phyloP scores from a whole-genome alignment of 2,113 vertebrate species.

The Dicaeum eximium region DNA sequence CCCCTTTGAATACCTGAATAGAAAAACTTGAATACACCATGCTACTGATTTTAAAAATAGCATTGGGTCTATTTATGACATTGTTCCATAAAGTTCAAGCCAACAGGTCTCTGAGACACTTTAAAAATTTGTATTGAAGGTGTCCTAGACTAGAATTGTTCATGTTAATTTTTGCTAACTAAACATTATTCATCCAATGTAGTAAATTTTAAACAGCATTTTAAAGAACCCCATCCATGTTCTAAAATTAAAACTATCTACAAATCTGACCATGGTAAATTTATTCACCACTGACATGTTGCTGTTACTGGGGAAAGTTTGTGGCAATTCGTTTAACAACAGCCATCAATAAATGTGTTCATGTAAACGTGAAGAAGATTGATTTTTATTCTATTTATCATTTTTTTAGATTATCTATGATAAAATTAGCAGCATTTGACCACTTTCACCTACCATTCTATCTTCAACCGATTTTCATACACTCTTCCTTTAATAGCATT shows the following conservation, averaged over 20 bases:
- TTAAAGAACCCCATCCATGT: neutral
- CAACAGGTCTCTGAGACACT: neutral
- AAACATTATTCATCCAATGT: neutral
- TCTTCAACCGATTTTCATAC: conserved; percentile 70
- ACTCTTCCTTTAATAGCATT: conserved; percentile 67
- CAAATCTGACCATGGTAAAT: neutral
- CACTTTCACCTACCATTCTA: conserved; percentile 71
- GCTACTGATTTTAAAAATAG: neutral
- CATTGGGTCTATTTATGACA: neutral
- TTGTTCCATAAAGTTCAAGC: neutral
- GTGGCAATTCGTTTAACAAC: neutral
- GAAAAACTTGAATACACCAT: neutral
- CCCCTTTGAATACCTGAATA: conserved; percentile 41
- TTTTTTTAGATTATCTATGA: neutral
- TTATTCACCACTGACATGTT: neutral
- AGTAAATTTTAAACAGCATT: neutral
- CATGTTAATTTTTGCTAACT: neutral
- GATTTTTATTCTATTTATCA: neutral
- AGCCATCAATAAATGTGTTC: neutral
- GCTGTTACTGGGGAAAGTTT: neutral
- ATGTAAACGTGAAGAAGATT: neutral
- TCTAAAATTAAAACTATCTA: neutral
- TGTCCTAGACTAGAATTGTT: neutral
- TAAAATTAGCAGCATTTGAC: neutral
- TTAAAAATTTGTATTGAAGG: neutral